Percentiles rank a stretch among this genome's conserved stretches.
Conservation (phyloP, 2,797 vertebrate genomes). For the Gymnocypris eckloni region DNA sequence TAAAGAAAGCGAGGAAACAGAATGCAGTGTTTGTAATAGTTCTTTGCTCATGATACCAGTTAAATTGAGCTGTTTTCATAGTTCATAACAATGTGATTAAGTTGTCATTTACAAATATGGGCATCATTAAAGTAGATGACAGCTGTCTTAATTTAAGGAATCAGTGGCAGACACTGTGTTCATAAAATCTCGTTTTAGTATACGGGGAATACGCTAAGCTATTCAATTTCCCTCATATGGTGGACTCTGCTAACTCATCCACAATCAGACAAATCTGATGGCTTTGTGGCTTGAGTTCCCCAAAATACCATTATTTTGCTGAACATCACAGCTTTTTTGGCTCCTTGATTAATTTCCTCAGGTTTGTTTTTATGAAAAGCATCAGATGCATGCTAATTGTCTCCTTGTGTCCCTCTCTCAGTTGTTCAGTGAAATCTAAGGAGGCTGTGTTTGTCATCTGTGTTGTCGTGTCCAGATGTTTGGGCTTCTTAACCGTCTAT, state of each 20-base stretch:
- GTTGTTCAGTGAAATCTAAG: slow-evolving; percentile 16
- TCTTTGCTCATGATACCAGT: not conserved
- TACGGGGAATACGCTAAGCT: not conserved
- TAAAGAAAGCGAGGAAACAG: slow-evolving; percentile 11
- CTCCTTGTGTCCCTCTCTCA: slow-evolving; percentile 17
- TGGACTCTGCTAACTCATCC: slow-evolving; percentile 3
- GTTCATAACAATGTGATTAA: slow-evolving; percentile 23
- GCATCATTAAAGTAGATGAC: slow-evolving; percentile 24
- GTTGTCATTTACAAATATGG: slow-evolving; percentile 28
- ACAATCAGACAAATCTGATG: not conserved
- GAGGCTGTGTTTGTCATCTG: slow-evolving; percentile 40
- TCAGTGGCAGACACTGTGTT: not conserved
- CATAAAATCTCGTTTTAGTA: slow-evolving; percentile 11
- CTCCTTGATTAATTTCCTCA: slow-evolving; percentile 16
- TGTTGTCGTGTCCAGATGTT: slow-evolving; percentile 45
- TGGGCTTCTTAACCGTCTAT: slow-evolving; percentile 11
- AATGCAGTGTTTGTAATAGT: slow-evolving; percentile 38
- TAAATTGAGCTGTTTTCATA: slow-evolving; percentile 12
- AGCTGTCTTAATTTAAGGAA: slow-evolving; percentile 9
- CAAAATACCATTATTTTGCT: slow-evolving; percentile 27
- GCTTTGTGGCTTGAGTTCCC: slow-evolving; percentile 18
- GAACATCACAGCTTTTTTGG: slow-evolving; percentile 23
- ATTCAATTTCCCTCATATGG: slow-evolving; percentile 6
- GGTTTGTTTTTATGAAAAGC: slow-evolving; percentile 18
- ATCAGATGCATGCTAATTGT: slow-evolving; percentile 46